Evolutionary conservation across 2,113 vertebrate genomes (phyloP), one percentile per base, ranked within the genome.

Genomic region (Myiagra hebetior): DNA sequence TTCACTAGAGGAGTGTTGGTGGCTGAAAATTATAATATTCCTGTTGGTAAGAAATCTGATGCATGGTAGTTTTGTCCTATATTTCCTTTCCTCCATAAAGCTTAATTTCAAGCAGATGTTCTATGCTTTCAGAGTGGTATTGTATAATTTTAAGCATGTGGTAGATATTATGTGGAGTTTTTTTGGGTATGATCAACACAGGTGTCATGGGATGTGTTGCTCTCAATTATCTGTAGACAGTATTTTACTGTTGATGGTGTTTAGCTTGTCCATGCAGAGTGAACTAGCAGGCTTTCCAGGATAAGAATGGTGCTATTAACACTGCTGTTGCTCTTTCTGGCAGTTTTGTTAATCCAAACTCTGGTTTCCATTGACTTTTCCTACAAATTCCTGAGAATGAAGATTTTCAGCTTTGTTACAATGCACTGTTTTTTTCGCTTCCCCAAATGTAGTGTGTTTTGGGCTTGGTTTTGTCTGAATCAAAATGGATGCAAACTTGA

Each of bases 61-160:
- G 62, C 81, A 73, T 79, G 56, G 81, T 91, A 79, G 56, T 79
- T 93, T 72, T 19, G 10, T 72, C 62, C 56, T 85, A 19, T 72
- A 68, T 82, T 87, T 90, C 4, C 35, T 87, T 89, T 85, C 24
- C 47, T 79, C 35, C 11, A 56, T 91, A 79, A 82, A 91, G 30
- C 81, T 79, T 91, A 89, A 87, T 96, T 94, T 91, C 44, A 70
- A 89, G 49, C 78, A 93, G 90, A 60, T 93, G 70, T 81, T 93
- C 41, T 75, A 8, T 85, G 62, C 44, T 39, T 95, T 87, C 50
- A 50, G 41, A 81, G 39, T 52, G 53, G 52, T 44, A 55, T 16
- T 59, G 17, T 68, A 41, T 89, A 68, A 85, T 89, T 91, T 96
- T 75, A 87, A 49, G 60, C 15, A 7, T 22, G 35, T 1, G 2